Percentiles rank a stretch among this genome's conserved stretches.
Conservation (phyloP, 1,140 invertebrate genomes). For the Tenebrio molitor region DNA sequence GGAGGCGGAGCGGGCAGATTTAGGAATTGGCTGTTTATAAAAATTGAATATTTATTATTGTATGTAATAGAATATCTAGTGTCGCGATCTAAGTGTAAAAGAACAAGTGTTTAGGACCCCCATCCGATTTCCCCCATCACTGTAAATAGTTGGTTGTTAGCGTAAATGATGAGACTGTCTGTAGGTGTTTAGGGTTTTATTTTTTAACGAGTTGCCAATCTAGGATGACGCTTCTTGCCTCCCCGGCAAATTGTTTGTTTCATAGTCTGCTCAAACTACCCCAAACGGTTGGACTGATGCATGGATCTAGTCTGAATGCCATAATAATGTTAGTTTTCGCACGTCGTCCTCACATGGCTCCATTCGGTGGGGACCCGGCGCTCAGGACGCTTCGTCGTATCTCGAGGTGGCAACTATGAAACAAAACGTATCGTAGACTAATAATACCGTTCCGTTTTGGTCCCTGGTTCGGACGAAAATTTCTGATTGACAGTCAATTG, state of each 20-base stretch:
- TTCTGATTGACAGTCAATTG: conserved; percentile 34
- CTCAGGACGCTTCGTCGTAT: background rate
- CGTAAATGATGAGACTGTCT: conserved; percentile 42
- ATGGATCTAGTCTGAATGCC: conserved; percentile 29
- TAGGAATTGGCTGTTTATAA: conserved; percentile 44
- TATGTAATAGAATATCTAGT: conserved; percentile 35
- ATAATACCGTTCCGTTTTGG: conserved; percentile 1
- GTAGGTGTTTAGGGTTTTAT: conserved; percentile 37
- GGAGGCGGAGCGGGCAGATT: conserved; percentile 2
- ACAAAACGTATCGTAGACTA: background rate
- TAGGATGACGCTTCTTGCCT: conserved; percentile 14
- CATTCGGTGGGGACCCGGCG: background rate
- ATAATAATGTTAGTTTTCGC: conserved; percentile 15
- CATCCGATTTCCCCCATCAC: conserved; percentile 23
- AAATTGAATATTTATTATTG: conserved; percentile 41
- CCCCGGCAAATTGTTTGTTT: conserved; percentile 8
- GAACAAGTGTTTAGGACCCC: conserved; percentile 19
- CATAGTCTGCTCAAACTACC: conserved; percentile 11
- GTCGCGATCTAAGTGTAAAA: conserved; percentile 32
- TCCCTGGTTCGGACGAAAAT: conserved; percentile 32
- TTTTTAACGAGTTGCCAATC: conserved; percentile 18
- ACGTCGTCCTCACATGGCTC: background rate
- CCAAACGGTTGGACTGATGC: background rate
- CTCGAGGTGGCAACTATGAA: conserved; percentile 12
- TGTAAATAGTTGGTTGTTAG: conserved; percentile 40